Evolutionary conservation across 2,797 vertebrate species (phyloP).

Genomic region (Phoebastria nigripes): DNA sequence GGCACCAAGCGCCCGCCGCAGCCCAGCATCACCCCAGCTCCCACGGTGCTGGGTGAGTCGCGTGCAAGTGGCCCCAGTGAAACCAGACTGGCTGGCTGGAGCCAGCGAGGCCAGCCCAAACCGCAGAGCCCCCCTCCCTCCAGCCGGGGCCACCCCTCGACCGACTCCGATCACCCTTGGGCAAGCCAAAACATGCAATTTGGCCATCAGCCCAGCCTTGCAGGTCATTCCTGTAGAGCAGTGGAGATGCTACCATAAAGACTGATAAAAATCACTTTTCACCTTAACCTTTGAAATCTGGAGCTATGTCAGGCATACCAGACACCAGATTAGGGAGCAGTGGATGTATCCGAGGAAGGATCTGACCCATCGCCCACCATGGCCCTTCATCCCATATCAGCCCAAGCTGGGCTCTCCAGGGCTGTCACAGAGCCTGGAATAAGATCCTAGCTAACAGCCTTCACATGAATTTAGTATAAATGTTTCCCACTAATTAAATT

Average conservation of each 20-base stretch:
- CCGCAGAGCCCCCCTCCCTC: neutral
- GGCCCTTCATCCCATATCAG: neutral
- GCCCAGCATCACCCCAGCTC: neutral
- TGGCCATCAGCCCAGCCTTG: neutral
- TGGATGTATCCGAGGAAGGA: neutral
- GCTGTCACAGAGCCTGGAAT: neutral
- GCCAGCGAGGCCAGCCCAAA: neutral
- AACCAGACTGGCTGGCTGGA: neutral
- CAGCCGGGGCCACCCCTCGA: neutral
- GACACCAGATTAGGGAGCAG: neutral
- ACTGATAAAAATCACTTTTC: neutral
- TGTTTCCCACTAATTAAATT: neutral
- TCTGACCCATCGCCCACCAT: neutral
- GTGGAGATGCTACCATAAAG: neutral
- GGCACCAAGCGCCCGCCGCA: fast-evolving
- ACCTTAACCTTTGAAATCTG: neutral
- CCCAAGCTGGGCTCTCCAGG: neutral
- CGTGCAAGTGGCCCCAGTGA: fast-evolving
- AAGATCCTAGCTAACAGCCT: neutral
- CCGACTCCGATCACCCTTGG: fast-evolving
- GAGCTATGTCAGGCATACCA: neutral
- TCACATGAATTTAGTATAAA: neutral
- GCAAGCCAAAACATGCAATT: neutral
- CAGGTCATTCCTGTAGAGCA: neutral
- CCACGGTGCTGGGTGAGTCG: fast-evolving